Base-by-base conservation (phyloP, 2,888 invertebrate genomes). In the Smittia aterrima region DNA sequence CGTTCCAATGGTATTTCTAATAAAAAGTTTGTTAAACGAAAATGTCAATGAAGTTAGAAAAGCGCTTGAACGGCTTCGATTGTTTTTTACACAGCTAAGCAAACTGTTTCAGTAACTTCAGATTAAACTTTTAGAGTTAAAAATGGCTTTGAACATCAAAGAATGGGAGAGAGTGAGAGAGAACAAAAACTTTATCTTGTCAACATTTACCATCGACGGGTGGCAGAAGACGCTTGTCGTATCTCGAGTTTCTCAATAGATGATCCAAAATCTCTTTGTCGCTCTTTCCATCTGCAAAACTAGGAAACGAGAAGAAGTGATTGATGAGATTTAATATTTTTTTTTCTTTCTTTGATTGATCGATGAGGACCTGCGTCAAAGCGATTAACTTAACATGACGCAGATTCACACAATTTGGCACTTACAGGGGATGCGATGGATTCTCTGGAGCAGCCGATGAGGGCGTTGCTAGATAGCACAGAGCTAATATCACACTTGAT, bases 181-280 rank as follows among this genome's bases (percentile, higher is more conserved):
- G 32, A 32, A 32, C 32, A 32, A 32, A 9, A 9, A 32, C 32
- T 32, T 32, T 32, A 9, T 32, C 32, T 6, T 32, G 32, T 32
- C 9, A 64, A 7, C 13, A 70, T 84, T 84, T 84, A 94, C 94
- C 93, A 87, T 91, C 90, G 81, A 93, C 93, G 80, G 93, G 93
- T 80, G 95, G 95, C 81, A 94, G 87, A 83, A 95, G 89, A 85
- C 95, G 89, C 87, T 93, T 94, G 87, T 95, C 95, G 86, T 95
- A 95, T 84, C 94, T 90, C 81, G 91, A 91, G 81, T 90, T 90
- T 85, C 90, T 89, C 81, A 95, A 86, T 80, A 95, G 88, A 85
- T 93, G 90, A 88, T 95, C 95, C 86, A 95, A 86, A 83, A 93
- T 93, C 86, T 93, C 93, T 85, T 93, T 94, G 88, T 93, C 93